Base-by-base conservation (phyloP, 2,113 vertebrate genomes). In the Austrofundulus limnaeus region DNA sequence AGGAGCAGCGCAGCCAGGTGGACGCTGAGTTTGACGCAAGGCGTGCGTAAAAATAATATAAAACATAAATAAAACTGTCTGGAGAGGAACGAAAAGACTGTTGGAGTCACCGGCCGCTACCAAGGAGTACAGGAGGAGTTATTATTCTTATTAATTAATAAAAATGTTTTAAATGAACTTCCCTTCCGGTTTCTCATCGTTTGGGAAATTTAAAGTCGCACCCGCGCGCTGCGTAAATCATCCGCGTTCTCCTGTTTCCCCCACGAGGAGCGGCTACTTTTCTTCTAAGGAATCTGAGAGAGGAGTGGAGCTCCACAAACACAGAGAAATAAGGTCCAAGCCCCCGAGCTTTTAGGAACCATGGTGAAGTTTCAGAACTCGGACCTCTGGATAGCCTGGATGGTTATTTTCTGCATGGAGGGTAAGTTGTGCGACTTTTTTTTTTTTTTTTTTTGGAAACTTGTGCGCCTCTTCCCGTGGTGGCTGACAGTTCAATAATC, bases 361-460 rank as follows among this genome's bases (percentile, higher is more conserved):
- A 93, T 93, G 92, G 72, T 92, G 86, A 92, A 91, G 86, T 91
- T 89, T 62, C 89, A 91, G 16, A 92, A 92, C 85, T 91, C 90
- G 70, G 92, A 93, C 70, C 85, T 93, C 45, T 92, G 92, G 92
- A 93, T 93, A 80, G 90, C 92, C 82, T 93, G 92, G 92, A 72
- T 90, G 82, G 39, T 89, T 51, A 34, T 92, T 28, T 87, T 92
- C 65, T 93, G 89, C 75, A 82, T 91, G 85, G 84, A 91, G 61
- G 92, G 92, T 93, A 85, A 91, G 90, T 80, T 56, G 5, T 49
- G n/a, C 34, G 15, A 23, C 39, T n/a, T n/a, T n/a, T n/a, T n/a
- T n/a, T n/a, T n/a, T n/a, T n/a, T n/a, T n/a, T n/a, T n/a, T n/a
- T 24, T 20, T 45, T 21, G 17, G 2, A 51, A 81, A 81, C 61